phyloP scores from a whole-genome alignment of 2,888 invertebrate genomes.

The Parochlus steinenii region DNA sequence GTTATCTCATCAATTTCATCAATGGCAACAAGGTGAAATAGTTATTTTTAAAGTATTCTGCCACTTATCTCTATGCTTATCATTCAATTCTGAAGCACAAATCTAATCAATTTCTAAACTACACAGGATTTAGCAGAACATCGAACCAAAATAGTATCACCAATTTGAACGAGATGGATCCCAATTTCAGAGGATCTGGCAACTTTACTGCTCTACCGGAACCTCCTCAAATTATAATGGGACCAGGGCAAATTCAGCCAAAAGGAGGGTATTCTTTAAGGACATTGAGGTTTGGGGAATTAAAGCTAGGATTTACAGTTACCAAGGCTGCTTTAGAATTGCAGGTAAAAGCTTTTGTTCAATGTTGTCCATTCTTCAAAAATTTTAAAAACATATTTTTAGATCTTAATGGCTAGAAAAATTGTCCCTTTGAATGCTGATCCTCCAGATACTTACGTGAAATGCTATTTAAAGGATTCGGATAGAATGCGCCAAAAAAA shows the following conservation, averaged over 20 bases:
- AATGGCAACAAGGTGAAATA: too few relatives aligned
- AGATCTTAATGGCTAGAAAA: conserved; percentile 51
- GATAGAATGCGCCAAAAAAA: conserved; percentile 81
- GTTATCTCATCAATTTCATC: too few relatives aligned
- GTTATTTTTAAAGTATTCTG: too few relatives aligned
- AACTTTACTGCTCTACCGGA: conserved; percentile 15
- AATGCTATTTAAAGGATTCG: conserved; percentile 80
- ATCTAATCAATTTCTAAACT: too few relatives aligned
- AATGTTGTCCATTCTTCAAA: not conserved
- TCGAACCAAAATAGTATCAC: conserved; percentile 10
- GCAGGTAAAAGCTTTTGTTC: not conserved
- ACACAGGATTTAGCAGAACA: too few relatives aligned
- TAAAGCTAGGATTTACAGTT: conserved; percentile 61
- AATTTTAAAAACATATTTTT: conserved; percentile 4
- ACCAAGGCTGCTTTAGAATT: conserved; percentile 7
- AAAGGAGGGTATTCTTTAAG: conserved; percentile 52
- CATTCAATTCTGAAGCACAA: too few relatives aligned
- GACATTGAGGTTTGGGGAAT: conserved; percentile 57
- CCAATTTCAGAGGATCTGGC: too few relatives aligned
- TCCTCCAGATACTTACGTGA: conserved; percentile 79
- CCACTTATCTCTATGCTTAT: too few relatives aligned
- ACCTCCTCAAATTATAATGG: conserved; percentile 34
- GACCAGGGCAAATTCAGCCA: conserved; percentile 69
- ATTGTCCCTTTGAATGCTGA: conserved; percentile 52
- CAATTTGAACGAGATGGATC: too few relatives aligned